Percentiles rank a stretch among this genome's conserved stretches.
These are phyloP conservation scores for Notodonta ziczac DNA, from an alignment of 2,888 invertebrate species.

Conservation along the genomic window DNA sequence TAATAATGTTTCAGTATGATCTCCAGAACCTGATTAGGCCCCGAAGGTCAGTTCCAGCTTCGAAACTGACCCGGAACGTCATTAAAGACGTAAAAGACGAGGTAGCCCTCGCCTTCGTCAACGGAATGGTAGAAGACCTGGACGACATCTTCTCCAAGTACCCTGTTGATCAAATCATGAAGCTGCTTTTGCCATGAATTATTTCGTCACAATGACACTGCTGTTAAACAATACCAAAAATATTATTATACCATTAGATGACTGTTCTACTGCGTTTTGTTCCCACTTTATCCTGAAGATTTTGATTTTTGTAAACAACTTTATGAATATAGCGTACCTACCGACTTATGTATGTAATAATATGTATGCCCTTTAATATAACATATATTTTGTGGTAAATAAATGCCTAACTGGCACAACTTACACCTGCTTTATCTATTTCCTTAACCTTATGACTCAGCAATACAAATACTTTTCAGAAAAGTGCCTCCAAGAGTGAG, in stretches of 20 bases:
- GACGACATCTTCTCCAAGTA: background rate
- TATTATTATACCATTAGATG: background rate
- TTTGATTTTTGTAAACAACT: too few species aligned
- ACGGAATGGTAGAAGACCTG: background rate
- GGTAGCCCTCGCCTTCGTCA: background rate
- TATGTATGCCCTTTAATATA: too few species aligned
- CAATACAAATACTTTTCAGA: too few species aligned
- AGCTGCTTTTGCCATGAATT: background rate
- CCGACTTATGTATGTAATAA: too few species aligned
- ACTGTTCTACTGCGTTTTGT: background rate
- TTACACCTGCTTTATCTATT: too few species aligned
- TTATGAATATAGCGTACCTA: too few species aligned
- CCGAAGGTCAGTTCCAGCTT: conserved; percentile 1
- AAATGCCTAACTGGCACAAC: too few species aligned
- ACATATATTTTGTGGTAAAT: too few species aligned
- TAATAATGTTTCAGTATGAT: background rate
- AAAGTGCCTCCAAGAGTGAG: too few species aligned
- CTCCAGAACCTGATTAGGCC: background rate
- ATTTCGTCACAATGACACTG: background rate
- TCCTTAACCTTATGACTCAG: too few species aligned
- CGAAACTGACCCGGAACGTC: background rate
- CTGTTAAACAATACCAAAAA: background rate
- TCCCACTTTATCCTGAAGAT: background rate
- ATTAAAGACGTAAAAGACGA: background rate
- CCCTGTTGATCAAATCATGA: background rate